Conservation (phyloP, 2,113 vertebrate species). For the Oriolus oriolus region DNA sequence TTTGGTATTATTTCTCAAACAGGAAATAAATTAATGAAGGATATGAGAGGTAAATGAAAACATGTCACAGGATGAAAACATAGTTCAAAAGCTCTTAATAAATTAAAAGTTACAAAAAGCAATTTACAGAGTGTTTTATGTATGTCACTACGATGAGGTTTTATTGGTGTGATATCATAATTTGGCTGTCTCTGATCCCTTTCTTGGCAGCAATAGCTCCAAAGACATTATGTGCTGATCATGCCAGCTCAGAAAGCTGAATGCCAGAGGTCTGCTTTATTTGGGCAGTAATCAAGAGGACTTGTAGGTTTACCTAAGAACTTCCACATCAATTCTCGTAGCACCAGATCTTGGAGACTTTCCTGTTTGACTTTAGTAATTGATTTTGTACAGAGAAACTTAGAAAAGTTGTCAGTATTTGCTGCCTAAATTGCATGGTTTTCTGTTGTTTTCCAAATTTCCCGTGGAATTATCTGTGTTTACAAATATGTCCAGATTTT, state of each 20-base stretch:
- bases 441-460: slow-evolving; percentile 35
- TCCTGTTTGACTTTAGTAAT: background rate
- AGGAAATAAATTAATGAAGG: slow-evolving; percentile 68
- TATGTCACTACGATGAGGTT: slow-evolving; percentile 74
- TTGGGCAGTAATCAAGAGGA: slow-evolving; percentile 68
- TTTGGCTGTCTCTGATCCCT: slow-evolving; percentile 75
- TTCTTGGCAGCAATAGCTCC: slow-evolving; percentile 71
- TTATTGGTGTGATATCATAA: slow-evolving; percentile 82
- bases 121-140: slow-evolving; percentile 78
- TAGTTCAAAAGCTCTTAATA: slow-evolving; percentile 73
- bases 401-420: background rate
- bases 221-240: slow-evolving; percentile 67
- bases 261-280: slow-evolving; percentile 71
- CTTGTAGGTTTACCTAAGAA: slow-evolving; percentile 62
- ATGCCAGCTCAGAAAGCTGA: slow-evolving; percentile 64
- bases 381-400: background rate
- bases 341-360: background rate
- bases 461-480: background rate
- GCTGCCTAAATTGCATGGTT: background rate
- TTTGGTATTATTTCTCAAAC: slow-evolving; percentile 56
- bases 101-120: slow-evolving; percentile 76
- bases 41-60: slow-evolving; percentile 68
- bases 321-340: slow-evolving; percentile 28
- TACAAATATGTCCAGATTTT: slow-evolving; percentile 58
- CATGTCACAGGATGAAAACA: slow-evolving; percentile 70